Evolutionary conservation across 53 echinoderm and acorn worm genomes (phyloP), one percentile per base, ranked within the genome.

Genomic region (Arbacia lixula): DNA sequence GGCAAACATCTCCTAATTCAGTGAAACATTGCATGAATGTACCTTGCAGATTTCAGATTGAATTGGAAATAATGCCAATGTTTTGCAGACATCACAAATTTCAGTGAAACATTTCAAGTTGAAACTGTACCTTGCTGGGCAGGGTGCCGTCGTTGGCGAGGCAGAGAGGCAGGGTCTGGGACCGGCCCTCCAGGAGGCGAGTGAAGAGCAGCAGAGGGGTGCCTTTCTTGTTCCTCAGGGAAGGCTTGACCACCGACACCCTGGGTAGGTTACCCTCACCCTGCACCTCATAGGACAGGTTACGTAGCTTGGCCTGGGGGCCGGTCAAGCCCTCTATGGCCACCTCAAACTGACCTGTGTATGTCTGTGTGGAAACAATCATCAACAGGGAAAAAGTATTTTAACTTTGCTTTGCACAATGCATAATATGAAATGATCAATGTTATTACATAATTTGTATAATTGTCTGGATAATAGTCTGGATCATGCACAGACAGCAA

Each of bases 211-310:
- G 60, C 16, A 98, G 72, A 22, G 98, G 94, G 16, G 67, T 90
- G 8, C 98, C 98, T 76, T 98, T 98, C 90, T 94, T 98, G 89
- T 98, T 98, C 32, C 94, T 89, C 53, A 98, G 85, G 34, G 90
- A 85, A 3, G 98, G 98, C 51, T 94, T 94, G 71, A 75, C 29
- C 54, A 95, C 73, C 0, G 93, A 84, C 29, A 93, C 87, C 31
- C 98, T 83, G 33, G 98, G 98, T 17, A 98, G 84, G 87, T 98
- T 98, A 35, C 98, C 98, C 54, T 98, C 98, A 16, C 98, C 98
- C 77, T 98, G 98, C 12, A 98, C 98, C 57, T 98, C 98, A 80
- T 94, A 98, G 40, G 86, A 90, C 16, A 98, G 87, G 72, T 90
- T 98, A 57, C 89, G 91, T 65, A 86, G 90, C 84, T 98, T 98